Conservation (phyloP, 2,888 invertebrate genomes). For the Luperina testacea region DNA sequence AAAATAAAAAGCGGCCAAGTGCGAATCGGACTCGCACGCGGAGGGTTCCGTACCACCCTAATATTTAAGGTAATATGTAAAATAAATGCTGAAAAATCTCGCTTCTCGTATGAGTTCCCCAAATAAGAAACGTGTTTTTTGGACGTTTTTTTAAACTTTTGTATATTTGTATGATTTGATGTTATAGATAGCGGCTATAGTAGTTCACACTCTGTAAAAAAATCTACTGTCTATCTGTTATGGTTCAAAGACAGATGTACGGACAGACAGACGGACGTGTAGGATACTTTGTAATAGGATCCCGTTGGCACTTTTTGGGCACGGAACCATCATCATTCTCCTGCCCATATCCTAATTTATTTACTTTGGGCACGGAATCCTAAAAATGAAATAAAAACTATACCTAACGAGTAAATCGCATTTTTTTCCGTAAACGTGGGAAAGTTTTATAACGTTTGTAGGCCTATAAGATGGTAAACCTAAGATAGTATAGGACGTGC, state of each 20-base stretch:
- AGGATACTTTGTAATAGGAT: too few relatives aligned
- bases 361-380: not conserved
- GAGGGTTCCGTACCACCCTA: not conserved
- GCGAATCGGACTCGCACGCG: not conserved
- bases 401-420: not conserved
- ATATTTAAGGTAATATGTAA: not conserved
- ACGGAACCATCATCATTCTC: too few relatives aligned
- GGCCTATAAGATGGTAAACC: not conserved
- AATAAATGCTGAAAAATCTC: not conserved
- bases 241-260: too few relatives aligned
- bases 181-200: not conserved
- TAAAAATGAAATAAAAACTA: not conserved
- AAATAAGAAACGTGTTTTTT: too few relatives aligned
- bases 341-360: too few relatives aligned
- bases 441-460: not conserved
- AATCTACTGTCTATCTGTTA: not conserved
- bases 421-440: not conserved
- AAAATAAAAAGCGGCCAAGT: not conserved
- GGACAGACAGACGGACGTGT: too few relatives aligned
- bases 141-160: not conserved
- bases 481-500: slow-evolving; percentile 3
- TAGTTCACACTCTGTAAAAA: not conserved
- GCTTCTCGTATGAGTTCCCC: not conserved
- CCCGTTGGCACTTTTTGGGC: too few relatives aligned
- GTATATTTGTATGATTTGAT: not conserved